Evolutionary conservation across 1,140 invertebrate species (phyloP).

Genomic region (Hydropsyche tenuis): DNA sequence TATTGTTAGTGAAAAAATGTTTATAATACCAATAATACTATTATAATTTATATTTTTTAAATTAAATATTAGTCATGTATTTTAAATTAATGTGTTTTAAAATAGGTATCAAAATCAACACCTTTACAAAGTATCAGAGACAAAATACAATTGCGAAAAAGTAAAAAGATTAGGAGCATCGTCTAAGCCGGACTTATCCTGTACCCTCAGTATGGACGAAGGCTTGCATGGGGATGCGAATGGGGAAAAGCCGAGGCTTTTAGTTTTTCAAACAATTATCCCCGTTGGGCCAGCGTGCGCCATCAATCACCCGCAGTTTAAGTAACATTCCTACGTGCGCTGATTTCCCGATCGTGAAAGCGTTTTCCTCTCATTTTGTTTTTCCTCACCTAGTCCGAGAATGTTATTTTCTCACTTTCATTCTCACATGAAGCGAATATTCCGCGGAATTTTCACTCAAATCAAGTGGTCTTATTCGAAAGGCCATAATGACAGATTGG

Average conservation of each 20-base stretch:
- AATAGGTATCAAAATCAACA: no score
- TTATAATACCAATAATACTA: no score
- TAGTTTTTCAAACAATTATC: conserved; percentile 52
- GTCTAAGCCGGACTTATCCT: conserved; percentile 1
- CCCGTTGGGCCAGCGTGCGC: conserved; percentile 36
- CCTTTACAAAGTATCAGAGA: no score
- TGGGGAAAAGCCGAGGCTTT: conserved; percentile 43
- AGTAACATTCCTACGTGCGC: conserved; percentile 50
- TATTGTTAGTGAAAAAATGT: no score
- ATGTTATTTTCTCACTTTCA: conserved; percentile 10
- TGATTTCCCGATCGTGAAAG: conserved; percentile 48
- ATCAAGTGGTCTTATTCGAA: neutral
- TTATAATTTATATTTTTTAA: no score
- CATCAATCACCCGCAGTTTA: conserved; percentile 51
- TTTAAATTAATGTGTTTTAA: no score
- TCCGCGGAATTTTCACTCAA: neutral
- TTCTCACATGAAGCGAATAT: neutral
- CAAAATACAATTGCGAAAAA: no score
- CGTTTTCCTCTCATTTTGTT: conserved; percentile 7
- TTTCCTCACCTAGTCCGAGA: neutral
- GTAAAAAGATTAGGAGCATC: neutral
- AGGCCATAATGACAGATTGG: conserved; percentile 1
- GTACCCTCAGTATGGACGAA: neutral
- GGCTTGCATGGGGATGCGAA: conserved; percentile 9
- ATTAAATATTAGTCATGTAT: no score